phyloP scores from a whole-genome alignment of 2,113 vertebrate genomes.

The Oceanites oceanicus region DNA sequence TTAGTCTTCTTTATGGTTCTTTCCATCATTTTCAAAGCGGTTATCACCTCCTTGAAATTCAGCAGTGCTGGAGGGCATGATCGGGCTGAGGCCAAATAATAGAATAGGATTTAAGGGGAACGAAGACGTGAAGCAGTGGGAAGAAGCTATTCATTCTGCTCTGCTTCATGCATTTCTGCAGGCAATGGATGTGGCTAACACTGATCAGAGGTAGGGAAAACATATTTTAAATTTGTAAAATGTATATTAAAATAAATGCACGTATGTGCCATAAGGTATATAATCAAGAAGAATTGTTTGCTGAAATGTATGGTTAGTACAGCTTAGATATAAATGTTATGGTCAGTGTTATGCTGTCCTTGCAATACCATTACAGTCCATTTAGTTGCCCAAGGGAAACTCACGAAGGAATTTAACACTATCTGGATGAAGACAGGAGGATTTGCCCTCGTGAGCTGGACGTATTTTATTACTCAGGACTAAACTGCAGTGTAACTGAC shows the following conservation, averaged over 20 bases:
- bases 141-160: neutral
- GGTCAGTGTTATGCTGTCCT: neutral
- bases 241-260: neutral
- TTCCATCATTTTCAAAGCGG: neutral
- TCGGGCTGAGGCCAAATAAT: neutral
- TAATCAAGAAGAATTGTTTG: neutral
- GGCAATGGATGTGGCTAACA: neutral
- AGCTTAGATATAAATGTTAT: neutral
- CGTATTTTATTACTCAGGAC: neutral
- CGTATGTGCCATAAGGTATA: neutral
- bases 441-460: neutral
- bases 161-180: neutral
- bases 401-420: neutral
- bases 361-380: neutral
- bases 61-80: neutral
- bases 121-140: neutral
- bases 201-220: neutral
- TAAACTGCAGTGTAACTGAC: neutral
- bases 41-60: neutral
- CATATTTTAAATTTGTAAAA: neutral
- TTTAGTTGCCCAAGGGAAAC: neutral
- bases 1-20: neutral
- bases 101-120: neutral
- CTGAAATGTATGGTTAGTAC: neutral
- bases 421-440: neutral